Conservation (phyloP, 2,797 vertebrate species). For the Moxostoma hubbsi region DNA sequence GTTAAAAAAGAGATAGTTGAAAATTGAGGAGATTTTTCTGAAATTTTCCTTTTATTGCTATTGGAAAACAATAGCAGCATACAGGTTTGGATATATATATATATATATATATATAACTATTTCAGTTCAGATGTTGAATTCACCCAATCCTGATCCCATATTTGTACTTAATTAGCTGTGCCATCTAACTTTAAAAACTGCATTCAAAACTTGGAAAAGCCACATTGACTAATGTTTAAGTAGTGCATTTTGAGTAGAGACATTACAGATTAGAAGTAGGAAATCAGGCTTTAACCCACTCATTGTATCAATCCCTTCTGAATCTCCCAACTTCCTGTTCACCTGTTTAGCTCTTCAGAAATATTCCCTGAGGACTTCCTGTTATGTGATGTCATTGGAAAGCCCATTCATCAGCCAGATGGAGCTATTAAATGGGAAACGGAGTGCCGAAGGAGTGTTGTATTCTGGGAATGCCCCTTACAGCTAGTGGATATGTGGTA, state of each 20-base stretch:
- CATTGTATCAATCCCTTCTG: conserved; percentile 41
- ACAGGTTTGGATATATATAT: too few relatives aligned
- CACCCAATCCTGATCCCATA: too few relatives aligned
- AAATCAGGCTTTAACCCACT: background rate
- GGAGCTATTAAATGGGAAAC: conserved; percentile 85
- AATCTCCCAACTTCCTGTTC: conserved; percentile 63
- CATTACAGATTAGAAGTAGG: conserved; percentile 2
- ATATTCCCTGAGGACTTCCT: conserved; percentile 84
- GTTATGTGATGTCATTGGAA: conserved; percentile 88
- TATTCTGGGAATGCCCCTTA: conserved; percentile 87
- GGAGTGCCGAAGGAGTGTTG: conserved; percentile 88
- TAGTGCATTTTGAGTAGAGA: background rate
- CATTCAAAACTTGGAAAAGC: too few relatives aligned
- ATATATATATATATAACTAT: too few relatives aligned
- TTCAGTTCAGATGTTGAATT: too few relatives aligned
- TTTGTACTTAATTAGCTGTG: too few relatives aligned
- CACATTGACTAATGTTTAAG: background rate
- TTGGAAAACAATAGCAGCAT: too few relatives aligned
- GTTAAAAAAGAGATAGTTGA: too few relatives aligned
- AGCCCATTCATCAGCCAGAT: conserved; percentile 79
- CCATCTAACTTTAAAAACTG: too few relatives aligned
- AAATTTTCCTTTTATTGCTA: too few relatives aligned
- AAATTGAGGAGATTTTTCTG: too few relatives aligned
- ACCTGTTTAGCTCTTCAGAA: conserved; percentile 79
- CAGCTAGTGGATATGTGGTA: conserved; percentile 91